Base-by-base conservation (phyloP, 2,888 invertebrate genomes). In the Drosophila recens region DNA sequence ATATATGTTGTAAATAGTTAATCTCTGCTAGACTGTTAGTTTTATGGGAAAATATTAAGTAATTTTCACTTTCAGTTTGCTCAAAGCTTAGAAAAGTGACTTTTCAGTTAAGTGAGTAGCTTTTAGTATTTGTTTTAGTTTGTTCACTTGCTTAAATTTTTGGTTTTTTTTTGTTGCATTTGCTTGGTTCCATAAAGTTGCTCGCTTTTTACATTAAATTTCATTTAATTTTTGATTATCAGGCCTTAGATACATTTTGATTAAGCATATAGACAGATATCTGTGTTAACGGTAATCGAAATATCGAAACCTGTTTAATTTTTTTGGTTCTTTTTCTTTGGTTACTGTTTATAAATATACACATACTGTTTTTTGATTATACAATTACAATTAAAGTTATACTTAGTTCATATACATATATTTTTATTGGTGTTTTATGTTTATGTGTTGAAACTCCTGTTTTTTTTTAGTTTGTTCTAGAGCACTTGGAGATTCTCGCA, bases 401-500 rank as follows among this genome's bases (percentile, higher is more conserved):
- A 57, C 61, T 74, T 67, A 75, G 6, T 1, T 20, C 23, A 4
- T 23, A 45, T 45, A 13, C 23, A 61, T 63, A 68, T 79, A 59
- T 71, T 68, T 71, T 63, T 80, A 64, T 73, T 80, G 72, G 77
- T 82, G 70, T 75, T 70, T 64, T 49, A 20, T 17, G 57, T 54
- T 54, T 48, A 38, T 52, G 43, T 57, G 57, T 27, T 51, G 5
- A 34, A 54, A 42, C 42, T 30, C 42, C 9, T 23, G 6, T 27
- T 27, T 27, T 6, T 30, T 33, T 30, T 3, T 9, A 8, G 27
- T 27, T 33, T 38, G 11, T 3, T 45, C 95, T 96, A 97, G 93
- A 97, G 95, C 91, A 97, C 96, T 91, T 97, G 95, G 56, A 97
- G 94, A 90, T 97, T 97, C 93, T 97, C 97, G 94, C 97, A 97